Base-by-base conservation (phyloP, 2,888 invertebrate species). In the Sminthurinus aureus region DNA sequence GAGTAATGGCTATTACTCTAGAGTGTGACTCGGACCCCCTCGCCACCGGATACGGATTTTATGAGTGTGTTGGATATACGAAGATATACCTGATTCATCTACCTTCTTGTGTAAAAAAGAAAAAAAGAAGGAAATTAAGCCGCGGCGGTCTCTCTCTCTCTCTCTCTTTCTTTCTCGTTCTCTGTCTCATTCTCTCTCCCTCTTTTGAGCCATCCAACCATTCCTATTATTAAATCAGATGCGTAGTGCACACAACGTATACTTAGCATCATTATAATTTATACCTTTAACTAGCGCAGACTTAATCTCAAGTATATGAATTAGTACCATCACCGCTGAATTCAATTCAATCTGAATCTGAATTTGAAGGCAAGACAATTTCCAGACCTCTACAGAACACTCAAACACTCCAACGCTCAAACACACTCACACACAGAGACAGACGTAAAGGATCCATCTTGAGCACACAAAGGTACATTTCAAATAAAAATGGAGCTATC, bases 401-500 rank as follows among this genome's bases (percentile, higher is more conserved):
- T 58, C 58, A 58, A 38, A 38, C 38, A 6, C 38, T 38, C 38
- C 1, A 6, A 38, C 38, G 38, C 38, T 38, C 38, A 38, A 38
- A 38, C 38, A 38, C 38, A 38, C 38, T 38, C 38, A 38, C 38
- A 38, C 38, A 38, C 38, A 38, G 3, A 4, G 3, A 38, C 38
- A 38, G 6, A 38, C 1, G 38, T 38, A 38, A 38, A 58, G 1
- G 58, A 58, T 58, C 1, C 9, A 58, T 58, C 13, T 18, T 15
- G 15, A 13, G 58, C 58, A 58, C 58, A 58, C 18, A 18, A 15
- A 58, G 13, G 9, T 18, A 58, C 58, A 58, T 15, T 18, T 58
- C 58, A 58, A 58, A 71, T 71, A 71, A 24, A 24, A 71, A 71
- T 71, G 26, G 71, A 71, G 71, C 71, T 71, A 71, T 71, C 71